Base-by-base conservation (phyloP, 2,888 invertebrate genomes). In the Abrostola triplasia region DNA sequence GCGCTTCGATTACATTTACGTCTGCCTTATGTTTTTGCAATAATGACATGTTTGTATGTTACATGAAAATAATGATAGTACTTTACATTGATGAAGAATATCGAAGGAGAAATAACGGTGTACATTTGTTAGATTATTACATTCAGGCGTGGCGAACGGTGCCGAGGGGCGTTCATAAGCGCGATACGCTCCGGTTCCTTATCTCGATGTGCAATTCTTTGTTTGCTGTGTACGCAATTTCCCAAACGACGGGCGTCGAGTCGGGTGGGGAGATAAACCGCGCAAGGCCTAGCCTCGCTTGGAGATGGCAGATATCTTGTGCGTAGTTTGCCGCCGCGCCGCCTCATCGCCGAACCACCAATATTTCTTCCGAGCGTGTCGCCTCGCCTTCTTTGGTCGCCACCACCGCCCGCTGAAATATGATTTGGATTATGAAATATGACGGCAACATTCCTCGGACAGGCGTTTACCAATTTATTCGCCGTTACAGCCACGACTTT, bases 191-290 rank as follows among this genome's bases (percentile, higher is more conserved):
- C 79, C 81, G 85, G 79, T 84, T 82, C 82, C 86, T 90, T 92
- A 92, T 92, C 91, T 85, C 72, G 83, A 82, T 85, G 84, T 85
- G 90, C 88, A 89, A 90, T 93, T 90, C 91, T 92, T 92, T 93
- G 92, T 93, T 91, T 90, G 90, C 86, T 80, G 85, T 88, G 87
- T 89, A 89, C 91, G 90, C 91, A 90, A 92, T 92, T 91, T 91
- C 91, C 89, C 85, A 89, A 90, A 90, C 87, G 89, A 90, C 87
- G 89, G 81, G 76, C 83, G 81, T 81, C 82, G 84, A 81, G 78
- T 75, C 81, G 71, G 79, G 77, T 79, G 80, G 73, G 74, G 83
- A 89, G 90, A 92, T 91, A 92, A 92, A 88, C 86, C 87, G 81
- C 83, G 81, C 84, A 81, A 87, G 84, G 84, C 83, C 83, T 76